phyloP scores from a whole-genome alignment of 1,140 invertebrate species.

The Drosophila carrolli region DNA sequence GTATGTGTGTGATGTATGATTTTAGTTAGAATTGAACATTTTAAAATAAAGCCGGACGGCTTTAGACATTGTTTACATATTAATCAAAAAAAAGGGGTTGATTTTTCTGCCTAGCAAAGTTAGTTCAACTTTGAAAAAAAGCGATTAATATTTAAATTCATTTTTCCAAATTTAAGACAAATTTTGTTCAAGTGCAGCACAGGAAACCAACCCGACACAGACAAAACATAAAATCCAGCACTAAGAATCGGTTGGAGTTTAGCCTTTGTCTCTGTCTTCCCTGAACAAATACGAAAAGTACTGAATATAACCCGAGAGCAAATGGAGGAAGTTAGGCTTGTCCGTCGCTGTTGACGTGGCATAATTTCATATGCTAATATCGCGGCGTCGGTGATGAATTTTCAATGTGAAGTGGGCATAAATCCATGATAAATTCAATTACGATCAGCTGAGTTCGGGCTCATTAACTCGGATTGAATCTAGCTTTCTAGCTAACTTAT shows the following conservation, averaged over 20 bases:
- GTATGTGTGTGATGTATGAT: too few relatives aligned
- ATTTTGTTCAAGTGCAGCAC: constrained; percentile 9
- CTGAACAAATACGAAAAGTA: constrained; percentile 15
- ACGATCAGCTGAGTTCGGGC: constrained; percentile 13
- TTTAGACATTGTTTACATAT: too few relatives aligned
- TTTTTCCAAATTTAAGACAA: neutral
- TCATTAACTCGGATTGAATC: constrained; percentile 25
- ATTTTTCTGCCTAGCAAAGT: too few relatives aligned
- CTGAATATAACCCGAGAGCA: neutral
- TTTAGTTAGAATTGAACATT: too few relatives aligned
- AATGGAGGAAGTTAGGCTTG: constrained; percentile 2
- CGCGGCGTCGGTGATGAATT: constrained; percentile 26
- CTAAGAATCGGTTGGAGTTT: constrained; percentile 3
- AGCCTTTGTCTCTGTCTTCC: constrained; percentile 6
- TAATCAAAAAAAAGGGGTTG: too few relatives aligned
- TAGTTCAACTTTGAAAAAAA: too few relatives aligned
- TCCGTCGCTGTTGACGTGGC: constrained; percentile 41
- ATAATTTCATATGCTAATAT: constrained; percentile 73
- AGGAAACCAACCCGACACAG: constrained; percentile 52
- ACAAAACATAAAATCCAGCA: constrained; percentile 37
- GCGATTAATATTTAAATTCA: too few relatives aligned
- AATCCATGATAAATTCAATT: neutral
- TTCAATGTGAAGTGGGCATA: constrained; percentile 6
- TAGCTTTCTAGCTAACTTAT: constrained; percentile 14
- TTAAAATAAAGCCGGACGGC: too few relatives aligned